phyloP scores from a whole-genome alignment of 2,113 vertebrate species.

The Pterocles burchelli region DNA sequence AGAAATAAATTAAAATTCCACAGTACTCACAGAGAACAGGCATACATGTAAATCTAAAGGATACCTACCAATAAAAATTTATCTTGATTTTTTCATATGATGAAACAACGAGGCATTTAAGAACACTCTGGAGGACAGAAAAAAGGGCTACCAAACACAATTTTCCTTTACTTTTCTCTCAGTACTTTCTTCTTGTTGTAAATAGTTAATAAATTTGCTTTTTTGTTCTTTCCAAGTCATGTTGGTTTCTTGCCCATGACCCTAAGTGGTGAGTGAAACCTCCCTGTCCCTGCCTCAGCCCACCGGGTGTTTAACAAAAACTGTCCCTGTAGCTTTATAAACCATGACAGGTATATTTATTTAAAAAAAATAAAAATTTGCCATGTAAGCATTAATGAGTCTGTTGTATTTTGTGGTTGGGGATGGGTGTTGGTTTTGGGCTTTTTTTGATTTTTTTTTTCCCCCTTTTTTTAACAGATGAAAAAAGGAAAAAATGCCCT shows the following conservation, averaged over 20 bases:
- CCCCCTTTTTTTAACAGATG: neutral
- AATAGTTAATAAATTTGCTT: too few species aligned
- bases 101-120: neutral
- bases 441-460: neutral
- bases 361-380: neutral
- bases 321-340: too few species aligned
- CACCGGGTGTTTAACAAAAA: too few species aligned
- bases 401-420: neutral
- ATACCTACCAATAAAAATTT: neutral
- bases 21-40: neutral
- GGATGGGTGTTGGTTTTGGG: neutral
- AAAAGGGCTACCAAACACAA: neutral
- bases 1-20: conserved; percentile 20
- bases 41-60: neutral
- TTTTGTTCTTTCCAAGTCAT: too few species aligned
- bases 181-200: too few species aligned
- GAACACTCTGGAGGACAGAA: neutral
- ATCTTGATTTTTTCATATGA: neutral
- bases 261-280: too few species aligned
- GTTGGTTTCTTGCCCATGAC: too few species aligned
- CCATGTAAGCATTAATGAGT: neutral
- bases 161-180: neutral
- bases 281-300: too few species aligned
- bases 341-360: neutral
- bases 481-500: neutral